phyloP scores from a whole-genome alignment of 1,140 invertebrate genomes.

The Leguminivora glycinivorella region DNA sequence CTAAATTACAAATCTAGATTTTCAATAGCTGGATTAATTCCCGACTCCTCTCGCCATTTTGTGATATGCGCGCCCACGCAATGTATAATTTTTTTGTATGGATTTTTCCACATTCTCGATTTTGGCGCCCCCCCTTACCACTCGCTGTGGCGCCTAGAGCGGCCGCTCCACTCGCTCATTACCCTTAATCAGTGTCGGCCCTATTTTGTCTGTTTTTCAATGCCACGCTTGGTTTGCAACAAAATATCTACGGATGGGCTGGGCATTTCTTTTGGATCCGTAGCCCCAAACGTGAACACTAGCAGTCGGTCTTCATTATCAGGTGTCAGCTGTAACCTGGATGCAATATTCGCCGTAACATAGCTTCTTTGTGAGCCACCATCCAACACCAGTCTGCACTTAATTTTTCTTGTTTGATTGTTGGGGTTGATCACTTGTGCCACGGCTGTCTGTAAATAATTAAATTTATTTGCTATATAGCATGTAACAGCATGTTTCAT shows the following conservation, averaged over 20 bases:
- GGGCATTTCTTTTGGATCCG: not conserved
- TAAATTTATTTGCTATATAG: not conserved
- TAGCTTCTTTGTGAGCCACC: not conserved
- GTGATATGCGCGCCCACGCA: too few relatives aligned
- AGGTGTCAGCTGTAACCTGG: not conserved
- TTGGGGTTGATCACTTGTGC: not conserved
- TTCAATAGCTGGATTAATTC: too few relatives aligned
- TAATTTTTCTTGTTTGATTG: not conserved
- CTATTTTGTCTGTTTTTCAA: not conserved
- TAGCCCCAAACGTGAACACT: not conserved
- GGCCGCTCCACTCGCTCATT: too few relatives aligned
- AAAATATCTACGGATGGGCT: not conserved
- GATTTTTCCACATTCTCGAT: too few relatives aligned
- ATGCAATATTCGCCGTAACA: not conserved
- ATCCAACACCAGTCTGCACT: constrained; percentile 17
- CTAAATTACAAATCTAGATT: too few relatives aligned
- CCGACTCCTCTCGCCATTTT: too few relatives aligned
- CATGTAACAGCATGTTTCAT: not conserved
- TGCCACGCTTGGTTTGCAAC: constrained; percentile 9
- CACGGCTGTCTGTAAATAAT: constrained; percentile 7
- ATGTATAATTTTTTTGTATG: too few relatives aligned
- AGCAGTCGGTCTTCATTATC: not conserved
- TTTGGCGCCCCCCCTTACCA: too few relatives aligned
- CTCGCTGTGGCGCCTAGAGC: too few relatives aligned
- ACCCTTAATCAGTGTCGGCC: too few relatives aligned